Evolutionary conservation across 2,888 invertebrate species (phyloP).

Genomic region (Archips xylosteana): DNA sequence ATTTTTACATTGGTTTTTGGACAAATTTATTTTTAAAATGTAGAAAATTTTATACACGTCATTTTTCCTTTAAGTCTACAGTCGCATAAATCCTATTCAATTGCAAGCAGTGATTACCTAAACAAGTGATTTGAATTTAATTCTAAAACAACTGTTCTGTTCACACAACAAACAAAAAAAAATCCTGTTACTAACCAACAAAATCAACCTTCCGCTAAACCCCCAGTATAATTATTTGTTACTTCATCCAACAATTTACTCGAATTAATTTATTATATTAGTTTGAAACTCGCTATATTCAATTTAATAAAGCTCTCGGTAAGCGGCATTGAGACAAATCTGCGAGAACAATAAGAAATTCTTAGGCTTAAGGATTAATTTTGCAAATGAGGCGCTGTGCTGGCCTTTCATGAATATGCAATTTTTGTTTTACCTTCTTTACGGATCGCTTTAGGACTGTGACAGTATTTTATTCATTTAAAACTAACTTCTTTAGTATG

Average conservation of each 20-base stretch:
- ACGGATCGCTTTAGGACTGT: conserved; percentile 19
- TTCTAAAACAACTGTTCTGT: too few relatives aligned
- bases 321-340: conserved; percentile 44
- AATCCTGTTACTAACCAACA: neutral
- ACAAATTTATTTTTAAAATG: too few relatives aligned
- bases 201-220: neutral
- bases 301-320: conserved; percentile 44
- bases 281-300: conserved; percentile 35
- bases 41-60: too few relatives aligned
- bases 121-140: too few relatives aligned
- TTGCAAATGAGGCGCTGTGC: conserved; percentile 60
- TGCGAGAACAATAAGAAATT: conserved; percentile 50
- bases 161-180: too few relatives aligned
- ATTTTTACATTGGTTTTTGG: too few relatives aligned
- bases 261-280: conserved; percentile 40
- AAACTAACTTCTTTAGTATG: neutral
- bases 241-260: conserved; percentile 28
- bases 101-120: too few relatives aligned
- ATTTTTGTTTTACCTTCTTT: conserved; percentile 50
- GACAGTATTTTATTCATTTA: conserved; percentile 34
- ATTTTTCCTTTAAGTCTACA: too few relatives aligned
- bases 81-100: too few relatives aligned
- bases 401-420: conserved; percentile 62
- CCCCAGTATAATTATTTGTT: conserved; percentile 18
- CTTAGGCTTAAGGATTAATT: conserved; percentile 59